Base-by-base conservation (phyloP, 2,797 vertebrate genomes). In the Sebastes oblongus region DNA sequence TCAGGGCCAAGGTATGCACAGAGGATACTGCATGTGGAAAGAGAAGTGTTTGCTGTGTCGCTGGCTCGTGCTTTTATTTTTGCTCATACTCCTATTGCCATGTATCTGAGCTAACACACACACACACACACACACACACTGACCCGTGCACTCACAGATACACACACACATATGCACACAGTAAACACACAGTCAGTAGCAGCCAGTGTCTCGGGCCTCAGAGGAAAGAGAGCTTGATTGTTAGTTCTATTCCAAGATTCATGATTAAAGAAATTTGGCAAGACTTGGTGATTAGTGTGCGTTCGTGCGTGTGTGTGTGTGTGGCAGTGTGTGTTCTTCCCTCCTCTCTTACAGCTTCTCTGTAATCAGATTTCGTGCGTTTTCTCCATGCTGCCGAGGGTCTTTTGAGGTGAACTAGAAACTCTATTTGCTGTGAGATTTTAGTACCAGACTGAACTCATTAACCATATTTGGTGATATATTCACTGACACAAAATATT, bases 171-270 rank as follows among this genome's bases (percentile, higher is more conserved):
- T 62, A 66, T 56, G 60, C 69, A 52, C 76, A 75, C 20, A 42
- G 56, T 39, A 12, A 27, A 67, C 27, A 67, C 66, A 70, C 46
- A 72, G 30, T 59, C 60, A 76, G 50, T 75, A 77, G 82, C 66
- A 81, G 39, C 22, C 60, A 60, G 42, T 42, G 39, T 77, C 50
- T 78, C 7, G 5, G 25, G 27, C 39, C 25, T 83, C 42, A n/a
- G 16, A 78, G 59, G 65, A 75, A 73, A 22, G 34, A 72, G 42
- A 81, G 72, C 29, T 79, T 78, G 74, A 83, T 85, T 85, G 60
- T 87, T 78, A 83, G 75, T 56, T 78, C 70, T 88, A 76, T 84
- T 88, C 67, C 75, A 83, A 87, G 79, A 84, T 54, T 50, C 52
- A 66, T 81, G 72, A 84, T 86, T 78, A 80, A 80, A 85, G 69